Conservation (phyloP, 2,888 invertebrate species). For the Perizoma flavofasciatum region DNA sequence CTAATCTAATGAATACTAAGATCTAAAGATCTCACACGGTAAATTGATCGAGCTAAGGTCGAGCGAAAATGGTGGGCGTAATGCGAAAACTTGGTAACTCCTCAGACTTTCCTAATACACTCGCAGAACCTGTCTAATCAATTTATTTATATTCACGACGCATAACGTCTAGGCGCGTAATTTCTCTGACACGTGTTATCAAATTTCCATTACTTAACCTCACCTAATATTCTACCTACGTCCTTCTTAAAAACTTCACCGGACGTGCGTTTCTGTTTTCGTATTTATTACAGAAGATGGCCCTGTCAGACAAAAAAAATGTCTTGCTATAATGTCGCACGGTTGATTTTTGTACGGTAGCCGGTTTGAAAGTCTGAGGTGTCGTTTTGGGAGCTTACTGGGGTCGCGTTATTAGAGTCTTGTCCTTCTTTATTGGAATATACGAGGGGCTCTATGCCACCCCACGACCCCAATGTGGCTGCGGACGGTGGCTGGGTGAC, state of each 20-base stretch:
- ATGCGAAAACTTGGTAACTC: constrained; percentile 24
- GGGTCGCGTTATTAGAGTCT: constrained; percentile 74
- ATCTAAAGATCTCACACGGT: constrained; percentile 11
- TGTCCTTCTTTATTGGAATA: constrained; percentile 78
- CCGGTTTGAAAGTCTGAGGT: constrained; percentile 58
- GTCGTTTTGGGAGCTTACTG: constrained; percentile 73
- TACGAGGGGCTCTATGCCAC: constrained; percentile 57
- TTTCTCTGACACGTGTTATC: constrained; percentile 54
- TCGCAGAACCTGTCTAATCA: constrained; percentile 40
- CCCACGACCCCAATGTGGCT: constrained; percentile 30
- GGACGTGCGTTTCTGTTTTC: constrained; percentile 68
- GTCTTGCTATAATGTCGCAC: constrained; percentile 37
- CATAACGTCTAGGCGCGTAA: constrained; percentile 43
- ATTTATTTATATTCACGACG: constrained; percentile 60
- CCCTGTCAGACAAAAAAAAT: constrained; percentile 24
- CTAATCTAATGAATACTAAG: constrained; percentile 6
- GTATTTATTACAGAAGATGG: constrained; percentile 60
- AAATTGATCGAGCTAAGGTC: constrained; percentile 19
- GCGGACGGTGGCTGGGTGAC: constrained; percentile 21
- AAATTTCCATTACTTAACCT: constrained; percentile 62
- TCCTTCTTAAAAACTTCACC: constrained; percentile 66
- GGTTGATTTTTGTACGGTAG: constrained; percentile 45
- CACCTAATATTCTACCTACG: constrained; percentile 63
- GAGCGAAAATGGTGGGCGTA: constrained; percentile 17
- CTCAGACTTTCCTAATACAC: constrained; percentile 23